A percentile compares a stretch with the other conserved stretches of the same genome.
phyloP scores from a whole-genome alignment of 2,113 vertebrate genomes.

The Epinephelus fuscoguttatus region DNA sequence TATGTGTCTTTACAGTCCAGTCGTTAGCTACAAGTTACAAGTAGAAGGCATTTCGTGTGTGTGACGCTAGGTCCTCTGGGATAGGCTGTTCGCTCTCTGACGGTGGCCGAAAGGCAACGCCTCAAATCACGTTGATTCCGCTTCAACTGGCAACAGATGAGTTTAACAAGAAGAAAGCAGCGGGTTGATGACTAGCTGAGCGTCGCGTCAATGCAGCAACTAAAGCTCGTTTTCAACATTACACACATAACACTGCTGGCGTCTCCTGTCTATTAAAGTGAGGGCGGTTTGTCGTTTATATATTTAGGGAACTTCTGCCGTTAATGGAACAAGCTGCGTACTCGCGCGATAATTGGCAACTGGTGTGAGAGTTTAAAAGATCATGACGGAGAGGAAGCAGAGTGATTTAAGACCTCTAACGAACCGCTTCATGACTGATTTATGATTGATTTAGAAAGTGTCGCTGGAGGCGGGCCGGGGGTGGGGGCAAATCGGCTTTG shows the following conservation, averaged over 20 bases:
- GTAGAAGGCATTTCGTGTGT: constrained; percentile 53
- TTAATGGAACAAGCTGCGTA: neutral
- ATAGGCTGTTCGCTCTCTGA: constrained; percentile 63
- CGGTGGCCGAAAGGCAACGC: constrained; percentile 61
- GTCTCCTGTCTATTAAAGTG: neutral
- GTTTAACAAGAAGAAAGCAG: neutral
- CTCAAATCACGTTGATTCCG: constrained; percentile 56
- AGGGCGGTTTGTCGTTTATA: too few relatives aligned
- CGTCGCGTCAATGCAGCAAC: neutral
- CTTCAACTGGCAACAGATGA: constrained; percentile 47
- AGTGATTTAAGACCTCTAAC: neutral
- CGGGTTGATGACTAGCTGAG: neutral
- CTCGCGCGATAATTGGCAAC: constrained; percentile 15
- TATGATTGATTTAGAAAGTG: too few relatives aligned
- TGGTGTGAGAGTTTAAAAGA: neutral
- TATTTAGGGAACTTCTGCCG: neutral
- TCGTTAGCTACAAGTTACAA: constrained; percentile 62
- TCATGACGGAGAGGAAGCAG: neutral
- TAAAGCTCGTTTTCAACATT: too few relatives aligned
- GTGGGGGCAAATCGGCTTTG: too few relatives aligned
- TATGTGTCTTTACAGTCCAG: neutral
- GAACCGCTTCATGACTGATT: too few relatives aligned
- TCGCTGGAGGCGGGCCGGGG: too few relatives aligned
- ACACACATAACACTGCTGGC: neutral
- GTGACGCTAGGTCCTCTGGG: constrained; percentile 40